Base-by-base conservation (phyloP, 2,888 invertebrate genomes). In the Watsonalla binaria region DNA sequence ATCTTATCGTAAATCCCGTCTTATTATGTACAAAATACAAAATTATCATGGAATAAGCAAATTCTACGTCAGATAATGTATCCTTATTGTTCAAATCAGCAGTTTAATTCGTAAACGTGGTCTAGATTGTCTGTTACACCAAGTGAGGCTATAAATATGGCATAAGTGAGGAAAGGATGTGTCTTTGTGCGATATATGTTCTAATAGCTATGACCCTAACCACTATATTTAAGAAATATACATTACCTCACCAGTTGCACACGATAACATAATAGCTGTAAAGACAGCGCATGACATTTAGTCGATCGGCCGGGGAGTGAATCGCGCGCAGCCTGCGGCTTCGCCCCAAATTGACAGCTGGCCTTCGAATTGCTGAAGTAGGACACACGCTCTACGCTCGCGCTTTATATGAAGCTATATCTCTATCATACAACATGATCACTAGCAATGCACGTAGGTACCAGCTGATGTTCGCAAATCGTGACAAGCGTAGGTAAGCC, bases 221-320 rank as follows among this genome's bases (percentile, higher is more conserved):
- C 42, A 42, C 11, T 42, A 8, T 9, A 49, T 39, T 37, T 39
- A 39, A 39, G 37, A 48, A 49, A 49, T 14, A 49, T 7, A 4
- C 15, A 37, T 49, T 37, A 49, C 39, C 49, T 49, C 37, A 49
- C 37, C 37, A 42, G 48, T 37, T 39, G 15, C 39, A 37, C 14
- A 37, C 9, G 37, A 49, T 84, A 81, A 80, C 74, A 76, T 75
- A 84, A 84, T 64, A 61, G 37, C 37, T 37, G 57, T 61, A 74
- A 76, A 73, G 77, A 80, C 78, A 80, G 73, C 73, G 74, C 74
- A 72, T 87, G 86, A 84, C 86, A 87, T 87, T 84, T 84, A 78
- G 49, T 37, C 63, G 58, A 53, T 59, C 73, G 65, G 70, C 66
- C 70, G 74, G 70, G 74, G 75, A 76, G 68, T 68, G 72, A 75